Evolutionary conservation across 1,140 invertebrate species (phyloP).

Genomic region (Spodoptera litura): DNA sequence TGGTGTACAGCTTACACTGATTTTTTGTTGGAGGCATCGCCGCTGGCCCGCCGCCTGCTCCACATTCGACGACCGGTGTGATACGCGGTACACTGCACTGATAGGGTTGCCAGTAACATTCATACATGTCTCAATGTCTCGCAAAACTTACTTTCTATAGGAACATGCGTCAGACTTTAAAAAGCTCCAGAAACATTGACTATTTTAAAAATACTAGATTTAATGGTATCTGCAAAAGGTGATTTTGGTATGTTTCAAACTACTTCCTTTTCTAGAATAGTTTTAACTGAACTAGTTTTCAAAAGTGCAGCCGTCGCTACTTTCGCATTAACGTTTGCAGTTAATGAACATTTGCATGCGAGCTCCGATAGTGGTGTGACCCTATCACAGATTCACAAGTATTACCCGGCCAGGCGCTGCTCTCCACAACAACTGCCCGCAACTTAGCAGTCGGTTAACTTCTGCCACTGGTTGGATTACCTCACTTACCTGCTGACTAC

Average conservation of each 20-base stretch:
- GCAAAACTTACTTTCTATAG: neutral
- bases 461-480: constrained; percentile 65
- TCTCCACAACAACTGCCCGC: constrained; percentile 54
- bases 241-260: too few species aligned
- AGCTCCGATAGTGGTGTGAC: constrained; percentile 12
- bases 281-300: neutral
- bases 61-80: constrained; percentile 82
- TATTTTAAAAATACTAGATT: too few species aligned
- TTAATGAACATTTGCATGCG: constrained; percentile 8
- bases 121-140: neutral
- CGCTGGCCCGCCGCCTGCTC: constrained; percentile 74
- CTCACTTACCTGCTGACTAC: constrained; percentile 69
- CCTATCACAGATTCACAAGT: constrained; percentile 53
- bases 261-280: too few species aligned
- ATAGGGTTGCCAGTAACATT: constrained; percentile 44
- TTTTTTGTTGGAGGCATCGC: constrained; percentile 84
- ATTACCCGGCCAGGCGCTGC: constrained; percentile 65
- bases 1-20: constrained; percentile 82
- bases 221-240: too few species aligned
- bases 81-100: constrained; percentile 64
- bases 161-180: neutral
- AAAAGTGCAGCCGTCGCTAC: too few species aligned
- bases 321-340: neutral
- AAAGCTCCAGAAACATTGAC: too few species aligned
- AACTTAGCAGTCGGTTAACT: constrained; percentile 59